Percentiles rank a stretch among this genome's conserved stretches.
Conservation (phyloP, 2,113 vertebrate genomes). For the Ariopsis seemanni region DNA sequence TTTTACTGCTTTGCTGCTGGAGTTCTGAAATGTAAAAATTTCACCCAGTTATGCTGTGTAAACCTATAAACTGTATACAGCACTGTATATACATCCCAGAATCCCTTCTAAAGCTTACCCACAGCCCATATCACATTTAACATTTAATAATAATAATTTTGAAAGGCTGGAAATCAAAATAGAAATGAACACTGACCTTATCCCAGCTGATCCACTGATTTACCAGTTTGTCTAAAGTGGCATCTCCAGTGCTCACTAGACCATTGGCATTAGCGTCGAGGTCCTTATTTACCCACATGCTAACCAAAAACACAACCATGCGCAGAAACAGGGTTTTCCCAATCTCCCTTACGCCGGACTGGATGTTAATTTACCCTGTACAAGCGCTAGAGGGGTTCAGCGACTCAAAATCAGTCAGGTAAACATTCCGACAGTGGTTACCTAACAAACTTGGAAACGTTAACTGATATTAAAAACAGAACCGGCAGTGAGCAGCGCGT, state of each 20-base stretch:
- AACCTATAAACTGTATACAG: neutral
- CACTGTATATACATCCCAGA: neutral
- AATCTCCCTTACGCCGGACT: neutral
- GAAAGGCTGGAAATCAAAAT: neutral
- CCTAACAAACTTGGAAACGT: too few species aligned
- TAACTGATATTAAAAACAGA: neutral
- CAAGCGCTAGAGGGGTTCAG: neutral
- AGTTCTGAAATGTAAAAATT: neutral
- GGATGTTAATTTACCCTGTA: neutral
- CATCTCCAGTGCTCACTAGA: conserved; percentile 75
- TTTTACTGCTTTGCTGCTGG: neutral
- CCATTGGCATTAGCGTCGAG: conserved; percentile 75
- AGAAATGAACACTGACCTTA: conserved; percentile 70
- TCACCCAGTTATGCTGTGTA: neutral
- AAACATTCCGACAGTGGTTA: neutral
- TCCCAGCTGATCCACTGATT: conserved; percentile 87
- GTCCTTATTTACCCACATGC: conserved; percentile 75
- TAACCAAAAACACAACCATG: neutral
- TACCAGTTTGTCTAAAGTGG: conserved; percentile 78
- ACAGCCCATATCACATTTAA: neutral
- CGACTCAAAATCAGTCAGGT: neutral
- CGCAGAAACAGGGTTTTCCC: neutral
- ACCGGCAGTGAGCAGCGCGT: neutral
- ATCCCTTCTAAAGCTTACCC: neutral
- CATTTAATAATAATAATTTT: neutral